phyloP scores from a whole-genome alignment of 2,888 invertebrate species.

The Drosophila cyrtoloma region DNA sequence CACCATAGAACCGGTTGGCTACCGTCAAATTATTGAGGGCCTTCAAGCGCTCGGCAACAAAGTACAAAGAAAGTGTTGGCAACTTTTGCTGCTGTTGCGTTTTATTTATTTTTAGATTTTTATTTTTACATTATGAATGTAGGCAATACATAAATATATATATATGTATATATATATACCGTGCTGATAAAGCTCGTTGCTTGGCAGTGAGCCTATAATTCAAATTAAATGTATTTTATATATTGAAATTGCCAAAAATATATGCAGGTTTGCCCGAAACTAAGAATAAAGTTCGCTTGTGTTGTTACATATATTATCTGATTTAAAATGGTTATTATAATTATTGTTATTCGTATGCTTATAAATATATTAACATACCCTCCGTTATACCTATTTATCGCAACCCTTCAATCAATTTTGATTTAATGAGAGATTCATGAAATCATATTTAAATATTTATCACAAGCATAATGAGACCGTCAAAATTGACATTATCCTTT shows the following conservation, averaged over 20 bases:
- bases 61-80: background rate
- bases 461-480: background rate
- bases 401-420: background rate
- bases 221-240: background rate
- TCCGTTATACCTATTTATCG: background rate
- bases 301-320: background rate
- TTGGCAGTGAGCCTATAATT: background rate
- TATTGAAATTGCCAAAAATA: background rate
- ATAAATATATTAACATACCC: too few species aligned
- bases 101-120: conserved; percentile 11
- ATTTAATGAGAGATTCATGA: background rate
- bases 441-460: background rate
- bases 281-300: too few species aligned
- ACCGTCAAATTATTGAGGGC: background rate
- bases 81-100: background rate
- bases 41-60: conserved; percentile 11
- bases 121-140: background rate
- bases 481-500: background rate
- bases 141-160: background rate
- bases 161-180: background rate
- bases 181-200: background rate
- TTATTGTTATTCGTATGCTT: background rate
- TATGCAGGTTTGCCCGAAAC: background rate
- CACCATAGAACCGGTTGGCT: conserved; percentile 83
- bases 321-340: background rate